Evolutionary conservation across 2,113 vertebrate species (phyloP).

Genomic region (Forbesichthys agassizii): DNA sequence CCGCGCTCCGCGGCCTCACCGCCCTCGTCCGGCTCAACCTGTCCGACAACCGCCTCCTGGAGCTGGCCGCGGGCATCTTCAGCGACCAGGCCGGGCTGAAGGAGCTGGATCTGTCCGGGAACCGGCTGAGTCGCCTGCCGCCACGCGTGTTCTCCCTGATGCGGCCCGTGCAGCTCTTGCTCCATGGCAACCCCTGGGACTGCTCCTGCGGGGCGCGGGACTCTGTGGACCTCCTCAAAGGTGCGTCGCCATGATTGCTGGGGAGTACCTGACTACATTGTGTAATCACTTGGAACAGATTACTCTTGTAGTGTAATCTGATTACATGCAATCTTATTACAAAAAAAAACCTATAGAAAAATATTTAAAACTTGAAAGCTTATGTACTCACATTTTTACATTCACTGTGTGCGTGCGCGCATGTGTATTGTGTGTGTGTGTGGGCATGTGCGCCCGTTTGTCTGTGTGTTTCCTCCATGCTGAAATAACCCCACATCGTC

Average conservation of each 20-base stretch:
- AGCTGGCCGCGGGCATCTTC: slow-evolving; percentile 48
- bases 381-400: no score
- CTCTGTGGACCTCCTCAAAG: slow-evolving; percentile 65
- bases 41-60: slow-evolving; percentile 58
- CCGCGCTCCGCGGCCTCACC: slow-evolving; percentile 33
- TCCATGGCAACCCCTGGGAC: slow-evolving; percentile 74
- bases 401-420: no score
- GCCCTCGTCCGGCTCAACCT: slow-evolving; percentile 57
- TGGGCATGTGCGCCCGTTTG: not conserved
- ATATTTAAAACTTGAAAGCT: no score
- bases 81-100: slow-evolving; percentile 32
- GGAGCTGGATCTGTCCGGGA: slow-evolving; percentile 71
- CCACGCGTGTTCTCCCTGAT: slow-evolving; percentile 49
- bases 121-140: slow-evolving; percentile 59
- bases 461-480: no score
- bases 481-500: no score
- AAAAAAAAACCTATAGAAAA: no score
- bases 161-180: slow-evolving; percentile 37
- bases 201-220: slow-evolving; percentile 69
- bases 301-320: no score
- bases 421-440: not conserved
- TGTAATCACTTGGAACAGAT: no score
- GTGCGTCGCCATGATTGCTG: slow-evolving; percentile 34
- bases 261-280: no score
- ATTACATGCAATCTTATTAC: no score